phyloP scores from a whole-genome alignment of 2,888 invertebrate species.

The Cheilosia vernalis region DNA sequence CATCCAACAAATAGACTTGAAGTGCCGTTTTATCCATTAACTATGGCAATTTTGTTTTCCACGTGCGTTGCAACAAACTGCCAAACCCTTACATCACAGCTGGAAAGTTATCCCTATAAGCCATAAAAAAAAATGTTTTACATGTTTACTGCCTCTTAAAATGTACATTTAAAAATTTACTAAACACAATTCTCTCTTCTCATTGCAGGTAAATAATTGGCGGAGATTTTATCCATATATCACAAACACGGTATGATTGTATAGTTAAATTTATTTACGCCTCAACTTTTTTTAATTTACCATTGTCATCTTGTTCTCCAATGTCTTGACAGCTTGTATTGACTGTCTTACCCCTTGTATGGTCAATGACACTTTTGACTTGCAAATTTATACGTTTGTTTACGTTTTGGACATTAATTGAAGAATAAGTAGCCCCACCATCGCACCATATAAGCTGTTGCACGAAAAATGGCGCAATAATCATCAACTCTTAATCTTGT shows the following conservation, averaged over 20 bases:
- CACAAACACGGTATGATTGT: constrained; percentile 20
- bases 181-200: neutral
- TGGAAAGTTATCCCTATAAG: no score
- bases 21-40: no score
- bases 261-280: constrained; percentile 1
- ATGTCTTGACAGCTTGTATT: constrained; percentile 31
- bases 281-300: constrained; percentile 6
- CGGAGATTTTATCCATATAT: neutral
- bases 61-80: no score
- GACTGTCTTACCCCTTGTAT: constrained; percentile 12
- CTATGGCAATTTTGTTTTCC: no score
- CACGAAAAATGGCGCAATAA: constrained; percentile 70
- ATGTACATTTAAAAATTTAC: neutral
- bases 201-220: constrained; percentile 56
- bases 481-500: constrained; percentile 58
- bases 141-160: neutral
- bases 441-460: constrained; percentile 52
- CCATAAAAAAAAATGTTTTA: no score
- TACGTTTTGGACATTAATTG: constrained; percentile 41
- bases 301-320: constrained; percentile 32
- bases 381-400: constrained; percentile 56
- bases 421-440: constrained; percentile 11
- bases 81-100: no score
- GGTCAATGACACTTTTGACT: constrained; percentile 65
- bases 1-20: no score